Evolutionary conservation across 2,888 invertebrate species (phyloP).

Genomic region (Aleiodes leptofemur): DNA sequence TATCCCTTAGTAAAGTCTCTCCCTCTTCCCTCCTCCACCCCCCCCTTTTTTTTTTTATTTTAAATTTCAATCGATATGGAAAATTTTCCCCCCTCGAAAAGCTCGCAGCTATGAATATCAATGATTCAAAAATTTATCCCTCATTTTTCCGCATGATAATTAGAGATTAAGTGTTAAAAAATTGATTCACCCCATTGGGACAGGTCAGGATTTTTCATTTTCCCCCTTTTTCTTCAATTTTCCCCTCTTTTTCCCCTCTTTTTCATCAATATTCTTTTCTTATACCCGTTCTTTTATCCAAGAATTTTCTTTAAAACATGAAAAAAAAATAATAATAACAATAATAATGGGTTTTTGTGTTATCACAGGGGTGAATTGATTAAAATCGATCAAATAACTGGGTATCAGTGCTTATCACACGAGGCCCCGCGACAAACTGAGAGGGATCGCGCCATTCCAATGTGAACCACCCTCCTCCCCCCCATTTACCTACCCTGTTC

Average conservation of each 20-base stretch:
- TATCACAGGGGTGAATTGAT: conserved; percentile 22
- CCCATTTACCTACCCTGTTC: not conserved
- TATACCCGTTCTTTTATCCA: too few relatives aligned
- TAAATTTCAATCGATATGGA: conserved; percentile 16
- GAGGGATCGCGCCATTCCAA: conserved; percentile 69
- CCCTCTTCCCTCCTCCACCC: not conserved
- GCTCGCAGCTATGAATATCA: conserved; percentile 3
- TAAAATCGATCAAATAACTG: conserved; percentile 46
- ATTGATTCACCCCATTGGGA: conserved; percentile 4
- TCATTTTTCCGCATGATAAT: not conserved
- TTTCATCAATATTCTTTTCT: too few relatives aligned
- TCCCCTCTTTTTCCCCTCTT: not conserved
- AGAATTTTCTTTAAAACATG: not conserved
- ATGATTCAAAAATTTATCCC: conserved; percentile 13
- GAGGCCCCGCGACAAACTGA: conserved; percentile 74
- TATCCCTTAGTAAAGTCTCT: conserved; percentile 18
- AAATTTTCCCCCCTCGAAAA: not conserved
- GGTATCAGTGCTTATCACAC: conserved; percentile 65
- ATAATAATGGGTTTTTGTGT: conserved; percentile 7
- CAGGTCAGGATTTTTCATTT: conserved; percentile 3
- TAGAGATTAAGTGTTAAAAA: not conserved
- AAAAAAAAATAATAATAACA: not conserved
- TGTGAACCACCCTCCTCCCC: conserved; percentile 66
- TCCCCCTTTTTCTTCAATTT: too few relatives aligned
- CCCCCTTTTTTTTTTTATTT: not conserved